A percentile compares a stretch with the other conserved stretches of the same genome.
These are phyloP conservation scores for Kuschelorhynchus macadamiae DNA, from an alignment of 2,888 invertebrate species.

Conservation along the genomic window DNA sequence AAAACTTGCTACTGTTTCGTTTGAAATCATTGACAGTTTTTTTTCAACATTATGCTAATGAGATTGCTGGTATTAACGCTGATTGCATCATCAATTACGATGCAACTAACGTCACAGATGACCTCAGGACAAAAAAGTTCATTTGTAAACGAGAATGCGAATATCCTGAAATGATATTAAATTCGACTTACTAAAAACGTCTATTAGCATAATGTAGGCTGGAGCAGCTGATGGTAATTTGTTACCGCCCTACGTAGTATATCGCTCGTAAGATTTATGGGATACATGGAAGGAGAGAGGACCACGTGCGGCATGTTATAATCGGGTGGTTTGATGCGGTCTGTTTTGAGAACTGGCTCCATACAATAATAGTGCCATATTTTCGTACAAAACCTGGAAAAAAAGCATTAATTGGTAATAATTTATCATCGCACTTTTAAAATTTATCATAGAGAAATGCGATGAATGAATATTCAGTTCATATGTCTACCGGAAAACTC, in stretches of 20 bases:
- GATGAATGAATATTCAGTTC: conserved; percentile 12
- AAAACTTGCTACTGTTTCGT: conserved; percentile 40
- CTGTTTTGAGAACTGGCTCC: no score
- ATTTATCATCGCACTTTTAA: background rate
- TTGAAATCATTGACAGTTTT: conserved; percentile 45
- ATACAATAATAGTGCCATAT: no score
- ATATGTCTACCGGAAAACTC: conserved; percentile 5
- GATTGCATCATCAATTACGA: conserved; percentile 12
- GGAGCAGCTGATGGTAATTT: conserved; percentile 60
- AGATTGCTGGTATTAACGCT: conserved; percentile 41
- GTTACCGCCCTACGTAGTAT: conserved; percentile 55
- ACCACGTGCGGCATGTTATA: no score
- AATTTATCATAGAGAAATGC: conserved; percentile 14
- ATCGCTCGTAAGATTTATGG: conserved; percentile 15
- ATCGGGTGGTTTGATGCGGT: no score
- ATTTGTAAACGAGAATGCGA: conserved; percentile 38
- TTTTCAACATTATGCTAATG: conserved; percentile 50
- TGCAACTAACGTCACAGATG: conserved; percentile 13
- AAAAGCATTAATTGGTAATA: conserved; percentile 34
- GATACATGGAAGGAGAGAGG: conserved; percentile 5
- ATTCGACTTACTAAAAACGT: conserved; percentile 44
- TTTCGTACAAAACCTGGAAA: conserved; percentile 31
- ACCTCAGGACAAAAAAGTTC: conserved; percentile 33
- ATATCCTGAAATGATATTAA: conserved; percentile 22
- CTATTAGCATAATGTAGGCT: conserved; percentile 62